A percentile compares a stretch with the other conserved stretches of the same genome.
These are phyloP conservation scores for Dusona sp. DNA, from an alignment of 2,888 invertebrate species.

Conservation along the genomic window DNA sequence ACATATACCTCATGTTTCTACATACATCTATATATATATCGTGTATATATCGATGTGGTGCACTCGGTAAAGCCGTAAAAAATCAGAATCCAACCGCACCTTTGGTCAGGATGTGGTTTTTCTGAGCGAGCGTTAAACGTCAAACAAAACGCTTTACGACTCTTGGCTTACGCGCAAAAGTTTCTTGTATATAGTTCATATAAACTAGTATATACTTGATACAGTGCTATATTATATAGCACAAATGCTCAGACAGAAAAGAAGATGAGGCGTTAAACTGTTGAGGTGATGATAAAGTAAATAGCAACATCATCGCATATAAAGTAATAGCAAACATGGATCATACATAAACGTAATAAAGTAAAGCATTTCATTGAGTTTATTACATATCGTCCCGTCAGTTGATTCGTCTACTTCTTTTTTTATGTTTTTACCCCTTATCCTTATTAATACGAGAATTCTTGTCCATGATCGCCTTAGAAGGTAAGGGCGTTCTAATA, in stretches of 20 bases:
- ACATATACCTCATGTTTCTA: neutral
- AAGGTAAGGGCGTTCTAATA: neutral
- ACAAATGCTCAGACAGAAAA: slow-evolving; percentile 36
- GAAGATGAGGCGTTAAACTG: slow-evolving; percentile 56
- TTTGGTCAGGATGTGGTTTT: slow-evolving; percentile 60
- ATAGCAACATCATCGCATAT: slow-evolving; percentile 27
- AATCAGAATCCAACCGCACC: slow-evolving; percentile 62
- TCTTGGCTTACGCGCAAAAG: slow-evolving; percentile 45
- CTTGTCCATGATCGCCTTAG: slow-evolving; percentile 1
- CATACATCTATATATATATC: neutral
- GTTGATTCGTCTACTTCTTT: slow-evolving; percentile 14
- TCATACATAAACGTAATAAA: neutral
- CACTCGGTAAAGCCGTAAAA: slow-evolving; percentile 56
- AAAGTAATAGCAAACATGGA: neutral
- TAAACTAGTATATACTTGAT: neutral
- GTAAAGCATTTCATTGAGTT: slow-evolving; percentile 19
- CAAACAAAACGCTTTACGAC: slow-evolving; percentile 68
- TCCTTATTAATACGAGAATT: slow-evolving; percentile 5
- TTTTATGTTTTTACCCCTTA: slow-evolving; percentile 14
- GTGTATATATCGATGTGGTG: slow-evolving; percentile 8
- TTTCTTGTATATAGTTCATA: slow-evolving; percentile 12
- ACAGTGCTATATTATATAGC: slow-evolving; percentile 14
- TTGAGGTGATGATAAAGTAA: slow-evolving; percentile 50
- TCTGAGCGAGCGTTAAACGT: slow-evolving; percentile 68
- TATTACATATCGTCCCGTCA: slow-evolving; percentile 51